phyloP scores from a whole-genome alignment of 1,140 invertebrate species.

The Bombus consobrinus region DNA sequence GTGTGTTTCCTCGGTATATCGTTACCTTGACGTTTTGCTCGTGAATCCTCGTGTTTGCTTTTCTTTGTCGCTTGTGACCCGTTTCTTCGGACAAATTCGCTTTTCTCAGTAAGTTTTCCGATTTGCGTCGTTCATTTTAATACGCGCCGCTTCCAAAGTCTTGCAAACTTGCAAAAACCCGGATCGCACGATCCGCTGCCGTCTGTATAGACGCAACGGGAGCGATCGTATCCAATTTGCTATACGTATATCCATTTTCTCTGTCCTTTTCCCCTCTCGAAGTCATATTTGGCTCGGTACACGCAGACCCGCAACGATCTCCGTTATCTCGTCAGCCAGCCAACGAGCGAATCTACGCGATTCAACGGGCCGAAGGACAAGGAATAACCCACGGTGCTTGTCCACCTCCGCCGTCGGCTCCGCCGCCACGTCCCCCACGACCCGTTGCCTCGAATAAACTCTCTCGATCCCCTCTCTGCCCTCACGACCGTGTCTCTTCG shows the following conservation, averaged over 20 bases:
- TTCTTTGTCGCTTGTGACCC: not conserved
- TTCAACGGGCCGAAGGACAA: slow-evolving; percentile 31
- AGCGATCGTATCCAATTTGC: no score
- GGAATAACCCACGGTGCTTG: slow-evolving; percentile 1
- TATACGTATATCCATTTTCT: not conserved
- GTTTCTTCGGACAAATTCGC: not conserved
- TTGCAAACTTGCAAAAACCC: not conserved
- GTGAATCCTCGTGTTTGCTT: not conserved
- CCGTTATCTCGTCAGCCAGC: slow-evolving; percentile 4
- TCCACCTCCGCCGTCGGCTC: slow-evolving; percentile 29
- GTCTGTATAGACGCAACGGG: no score
- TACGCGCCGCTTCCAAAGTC: not conserved
- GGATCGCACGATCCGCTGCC: no score
- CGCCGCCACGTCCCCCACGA: slow-evolving; percentile 5
- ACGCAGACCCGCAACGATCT: not conserved
- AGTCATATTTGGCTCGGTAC: not conserved
- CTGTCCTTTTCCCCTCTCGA: not conserved
- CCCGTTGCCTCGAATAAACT: slow-evolving; percentile 39
- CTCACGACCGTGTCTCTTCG: slow-evolving; percentile 2
- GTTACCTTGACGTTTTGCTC: not conserved
- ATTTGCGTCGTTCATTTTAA: not conserved
- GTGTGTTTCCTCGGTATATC: not conserved
- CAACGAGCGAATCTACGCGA: slow-evolving; percentile 15
- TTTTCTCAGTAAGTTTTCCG: not conserved
- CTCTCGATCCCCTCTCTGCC: slow-evolving; percentile 36